These are phyloP conservation scores for Bhutanitis thaidina DNA, from an alignment of 2,888 invertebrate species.

Conservation along the genomic window DNA sequence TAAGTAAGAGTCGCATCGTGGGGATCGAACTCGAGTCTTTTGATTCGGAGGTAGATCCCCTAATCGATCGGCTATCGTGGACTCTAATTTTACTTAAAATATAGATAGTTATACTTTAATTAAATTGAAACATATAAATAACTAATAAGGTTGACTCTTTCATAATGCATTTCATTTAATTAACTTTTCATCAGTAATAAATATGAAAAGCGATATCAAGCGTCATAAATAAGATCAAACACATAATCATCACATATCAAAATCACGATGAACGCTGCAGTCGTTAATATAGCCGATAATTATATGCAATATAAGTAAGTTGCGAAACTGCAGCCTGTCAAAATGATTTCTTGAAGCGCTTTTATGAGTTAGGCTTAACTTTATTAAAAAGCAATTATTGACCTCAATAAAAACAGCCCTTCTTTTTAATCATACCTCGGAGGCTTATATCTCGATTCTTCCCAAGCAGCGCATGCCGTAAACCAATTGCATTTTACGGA, in stretches of 20 bases:
- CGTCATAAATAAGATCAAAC: conserved; percentile 21
- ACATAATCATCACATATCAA: conserved; percentile 22
- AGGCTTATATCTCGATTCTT: conserved; percentile 24
- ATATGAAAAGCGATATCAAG: too few species aligned
- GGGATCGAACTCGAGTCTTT: too few species aligned
- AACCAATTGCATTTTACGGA: conserved; percentile 33
- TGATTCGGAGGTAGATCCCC: too few species aligned
- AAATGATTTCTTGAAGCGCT: conserved; percentile 33
- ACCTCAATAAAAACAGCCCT: conserved; percentile 45
- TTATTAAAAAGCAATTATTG: conserved; percentile 62
- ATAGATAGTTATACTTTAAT: too few species aligned
- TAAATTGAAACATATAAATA: too few species aligned
- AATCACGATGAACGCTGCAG: neutral
- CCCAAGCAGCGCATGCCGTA: conserved; percentile 5
- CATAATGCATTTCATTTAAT: too few species aligned
- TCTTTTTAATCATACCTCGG: conserved; percentile 45
- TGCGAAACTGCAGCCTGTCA: conserved; percentile 30
- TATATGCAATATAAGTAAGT: conserved; percentile 26
- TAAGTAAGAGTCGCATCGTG: too few species aligned
- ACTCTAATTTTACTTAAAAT: too few species aligned
- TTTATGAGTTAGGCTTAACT: conserved; percentile 40
- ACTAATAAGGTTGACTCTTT: too few species aligned
- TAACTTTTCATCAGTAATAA: neutral
- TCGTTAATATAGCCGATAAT: conserved; percentile 18
- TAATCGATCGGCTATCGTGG: too few species aligned